phyloP scores from a whole-genome alignment of 2,113 vertebrate genomes.

The Hipposideros armiger region DNA sequence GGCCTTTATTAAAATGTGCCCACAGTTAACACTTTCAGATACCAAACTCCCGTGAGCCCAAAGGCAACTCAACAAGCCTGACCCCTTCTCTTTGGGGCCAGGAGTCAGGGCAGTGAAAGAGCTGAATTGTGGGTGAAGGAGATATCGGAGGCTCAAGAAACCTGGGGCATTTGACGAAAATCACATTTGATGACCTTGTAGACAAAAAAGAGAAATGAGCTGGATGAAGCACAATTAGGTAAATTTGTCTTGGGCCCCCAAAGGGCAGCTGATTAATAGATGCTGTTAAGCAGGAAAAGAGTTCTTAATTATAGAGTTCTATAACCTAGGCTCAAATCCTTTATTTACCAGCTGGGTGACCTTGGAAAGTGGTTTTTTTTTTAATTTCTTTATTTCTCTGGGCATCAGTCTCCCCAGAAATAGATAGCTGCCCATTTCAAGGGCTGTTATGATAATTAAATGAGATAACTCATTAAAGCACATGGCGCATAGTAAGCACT shows the following conservation, averaged over 20 bases:
- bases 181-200: constrained; percentile 25
- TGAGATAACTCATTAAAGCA: neutral
- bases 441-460: neutral
- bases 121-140: neutral
- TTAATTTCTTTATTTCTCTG: constrained; percentile 2
- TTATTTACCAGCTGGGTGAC: constrained; percentile 29
- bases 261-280: constrained; percentile 59
- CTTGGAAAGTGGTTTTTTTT: neutral
- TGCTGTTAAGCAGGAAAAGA: neutral
- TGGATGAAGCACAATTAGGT: constrained; percentile 19
- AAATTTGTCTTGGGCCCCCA: constrained; percentile 54
- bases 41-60: rapidly evolving
- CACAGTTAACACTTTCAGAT: constrained; percentile 65
- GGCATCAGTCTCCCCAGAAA: neutral
- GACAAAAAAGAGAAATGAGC: constrained; percentile 41
- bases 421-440: neutral
- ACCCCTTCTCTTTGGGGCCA: neutral
- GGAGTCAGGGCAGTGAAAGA: neutral
- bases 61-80: neutral
- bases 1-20: constrained; percentile 66
- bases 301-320: constrained; percentile 36
- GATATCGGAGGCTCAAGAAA: neutral
- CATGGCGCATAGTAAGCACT: neutral
- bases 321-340: neutral
- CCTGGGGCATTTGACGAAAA: neutral